phyloP scores from a whole-genome alignment of 2,113 vertebrate species.

The Lanius collurio region DNA sequence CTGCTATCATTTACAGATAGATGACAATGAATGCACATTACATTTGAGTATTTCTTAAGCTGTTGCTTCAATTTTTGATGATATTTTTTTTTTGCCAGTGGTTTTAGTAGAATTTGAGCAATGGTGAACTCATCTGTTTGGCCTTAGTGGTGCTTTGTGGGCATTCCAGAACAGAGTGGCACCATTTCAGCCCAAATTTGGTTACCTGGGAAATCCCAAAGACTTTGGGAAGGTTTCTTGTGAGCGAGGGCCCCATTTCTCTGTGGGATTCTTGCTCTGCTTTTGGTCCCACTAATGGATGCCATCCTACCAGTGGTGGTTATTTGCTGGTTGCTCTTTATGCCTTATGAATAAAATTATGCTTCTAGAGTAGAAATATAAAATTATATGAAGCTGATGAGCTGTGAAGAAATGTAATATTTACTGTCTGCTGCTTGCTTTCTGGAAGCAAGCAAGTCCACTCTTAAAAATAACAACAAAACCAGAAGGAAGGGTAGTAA shows the following conservation, averaged over 20 bases:
- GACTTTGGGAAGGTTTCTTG: neutral
- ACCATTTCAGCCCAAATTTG: neutral
- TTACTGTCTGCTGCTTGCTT: neutral
- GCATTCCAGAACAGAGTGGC: neutral
- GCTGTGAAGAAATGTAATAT: neutral
- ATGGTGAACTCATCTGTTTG: neutral
- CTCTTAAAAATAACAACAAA: neutral
- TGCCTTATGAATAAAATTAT: neutral
- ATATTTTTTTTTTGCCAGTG: neutral
- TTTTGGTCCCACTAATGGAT: neutral
- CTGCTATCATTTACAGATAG: neutral
- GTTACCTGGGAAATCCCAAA: accelerated
- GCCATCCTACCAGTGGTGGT: neutral
- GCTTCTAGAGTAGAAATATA: neutral
- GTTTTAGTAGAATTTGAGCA: neutral
- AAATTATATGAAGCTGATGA: neutral
- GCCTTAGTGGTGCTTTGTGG: neutral
- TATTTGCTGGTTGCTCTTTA: neutral
- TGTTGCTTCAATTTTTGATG: neutral
- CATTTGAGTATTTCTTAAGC: neutral
- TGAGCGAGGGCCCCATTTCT: accelerated
- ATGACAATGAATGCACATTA: neutral
- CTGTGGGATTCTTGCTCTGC: neutral
- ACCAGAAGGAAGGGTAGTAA: neutral
- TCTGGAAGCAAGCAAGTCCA: neutral